Evolutionary conservation across 2,888 invertebrate species (phyloP).

Genomic region (Eupsilia transversa): DNA sequence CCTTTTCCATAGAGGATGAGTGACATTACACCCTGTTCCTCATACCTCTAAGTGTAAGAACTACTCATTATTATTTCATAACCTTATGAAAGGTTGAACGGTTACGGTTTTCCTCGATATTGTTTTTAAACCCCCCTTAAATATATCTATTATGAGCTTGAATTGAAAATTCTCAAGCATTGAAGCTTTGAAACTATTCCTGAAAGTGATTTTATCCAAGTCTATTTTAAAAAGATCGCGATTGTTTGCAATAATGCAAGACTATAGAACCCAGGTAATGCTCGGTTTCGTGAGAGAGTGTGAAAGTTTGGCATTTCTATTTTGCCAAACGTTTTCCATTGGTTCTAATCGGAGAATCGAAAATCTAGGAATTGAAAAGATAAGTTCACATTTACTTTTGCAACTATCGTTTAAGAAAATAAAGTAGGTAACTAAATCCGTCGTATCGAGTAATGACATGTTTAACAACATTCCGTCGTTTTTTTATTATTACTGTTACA

Average conservation of each 20-base stretch:
- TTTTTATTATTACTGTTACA: neutral
- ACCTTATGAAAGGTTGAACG: constrained; percentile 25
- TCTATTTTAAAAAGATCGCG: constrained; percentile 23
- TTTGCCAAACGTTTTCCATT: constrained; percentile 11
- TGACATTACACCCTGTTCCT: too few relatives aligned
- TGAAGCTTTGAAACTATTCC: constrained; percentile 34
- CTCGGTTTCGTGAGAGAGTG: constrained; percentile 20
- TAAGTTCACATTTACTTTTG: neutral
- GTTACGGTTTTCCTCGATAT: constrained; percentile 45
- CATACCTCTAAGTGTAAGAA: too few relatives aligned
- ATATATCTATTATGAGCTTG: neutral
- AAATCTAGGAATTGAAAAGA: constrained; percentile 8
- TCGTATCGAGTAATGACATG: neutral
- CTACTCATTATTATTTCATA: constrained; percentile 46
- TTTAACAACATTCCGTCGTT: neutral
- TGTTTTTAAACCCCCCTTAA: constrained; percentile 32
- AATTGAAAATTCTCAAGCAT: constrained; percentile 47
- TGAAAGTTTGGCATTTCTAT: constrained; percentile 39
- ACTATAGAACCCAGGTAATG: neutral
- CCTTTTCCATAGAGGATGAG: too few relatives aligned
- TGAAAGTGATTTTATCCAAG: constrained; percentile 12
- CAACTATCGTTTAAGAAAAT: neutral
- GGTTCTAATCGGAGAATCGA: constrained; percentile 25
- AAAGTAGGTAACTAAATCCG: neutral
- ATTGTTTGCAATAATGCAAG: neutral